Evolutionary conservation across 2,113 vertebrate species (phyloP), one percentile per base, ranked within the genome.

Genomic region (Nerophis lumbriciformis): DNA sequence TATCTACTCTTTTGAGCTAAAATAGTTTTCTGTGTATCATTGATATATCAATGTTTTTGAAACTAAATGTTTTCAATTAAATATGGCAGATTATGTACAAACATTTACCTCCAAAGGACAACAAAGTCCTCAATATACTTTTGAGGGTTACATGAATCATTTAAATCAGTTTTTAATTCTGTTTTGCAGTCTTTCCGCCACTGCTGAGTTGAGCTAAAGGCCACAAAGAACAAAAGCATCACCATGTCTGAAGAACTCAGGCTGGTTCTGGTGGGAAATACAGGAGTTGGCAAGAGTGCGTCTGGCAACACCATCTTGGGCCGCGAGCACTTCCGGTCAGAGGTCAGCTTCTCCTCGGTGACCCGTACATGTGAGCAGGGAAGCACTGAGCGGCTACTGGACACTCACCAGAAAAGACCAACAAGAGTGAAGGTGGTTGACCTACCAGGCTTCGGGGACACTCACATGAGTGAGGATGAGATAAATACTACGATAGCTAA

Each of bases 261-360:
- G 47, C 79, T 91, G 12, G 88, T 92, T 42, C 86, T 92, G 45
- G 64, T 91, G 4, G 91, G 90, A 55, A 88, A 83, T 63, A 91
- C 89, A 0, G 90, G 91, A 16, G 77, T 87, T 14, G 91, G 89
- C 57, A 92, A 91, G 65, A 90, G 91, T 16, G 85, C 89, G 0
- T 88, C 89, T 63, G 91, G 88, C 53, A 92, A 92, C 83, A 91
- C 88, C 69, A 90, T 92, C 68, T 53, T 92, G 71, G 89, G 89
- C 56, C 61, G 52, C 7, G 65, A 5, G 53, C 65, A 80, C 45
- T 91, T 91, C 65, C 71, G 75, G 64, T 91, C 91, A 1, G 68
- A 77, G 75, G 59, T 83, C 65, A 84, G 88, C 1, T 78, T 79
- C n/a, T 72, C 83, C 59, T 91, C 91, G 0, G 85, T 92, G 69